These are phyloP conservation scores for Campoplex capitator DNA, from an alignment of 2,888 invertebrate genomes.

Conservation along the genomic window DNA sequence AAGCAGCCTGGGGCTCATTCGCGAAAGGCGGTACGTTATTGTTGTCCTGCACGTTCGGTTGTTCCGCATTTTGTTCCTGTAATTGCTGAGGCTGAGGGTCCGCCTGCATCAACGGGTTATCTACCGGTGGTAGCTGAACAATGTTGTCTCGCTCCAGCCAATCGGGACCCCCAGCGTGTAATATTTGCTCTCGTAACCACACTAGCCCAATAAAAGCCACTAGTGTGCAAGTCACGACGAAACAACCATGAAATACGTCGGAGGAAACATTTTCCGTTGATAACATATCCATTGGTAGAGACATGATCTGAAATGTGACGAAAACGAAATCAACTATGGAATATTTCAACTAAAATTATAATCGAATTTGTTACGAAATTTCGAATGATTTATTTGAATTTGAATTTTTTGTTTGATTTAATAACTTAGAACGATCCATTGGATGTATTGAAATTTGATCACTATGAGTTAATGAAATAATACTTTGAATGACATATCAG, in stretches of 20 bases:
- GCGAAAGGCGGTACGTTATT: constrained; percentile 83
- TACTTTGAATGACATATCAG: no score
- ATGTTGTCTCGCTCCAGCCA: constrained; percentile 93
- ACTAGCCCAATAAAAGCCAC: constrained; percentile 98
- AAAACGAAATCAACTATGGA: neutral
- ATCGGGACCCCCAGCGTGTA: constrained; percentile 98
- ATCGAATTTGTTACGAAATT: no score
- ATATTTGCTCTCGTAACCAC: constrained; percentile 98
- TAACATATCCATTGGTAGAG: constrained; percentile 95
- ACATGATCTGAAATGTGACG: constrained; percentile 86
- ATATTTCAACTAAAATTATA: neutral
- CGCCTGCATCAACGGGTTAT: constrained; percentile 85
- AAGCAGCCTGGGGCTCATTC: constrained; percentile 80
- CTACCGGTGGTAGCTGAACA: constrained; percentile 84
- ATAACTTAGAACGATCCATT: no score
- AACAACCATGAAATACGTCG: constrained; percentile 98
- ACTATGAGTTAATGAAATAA: neutral
- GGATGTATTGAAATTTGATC: neutral
- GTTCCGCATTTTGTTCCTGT: constrained; percentile 74
- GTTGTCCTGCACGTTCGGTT: constrained; percentile 81
- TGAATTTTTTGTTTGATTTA: no score
- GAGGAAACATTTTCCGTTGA: constrained; percentile 96
- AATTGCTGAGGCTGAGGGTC: constrained; percentile 73
- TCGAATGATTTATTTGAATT: no score
- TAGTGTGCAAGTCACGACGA: constrained; percentile 98